A percentile compares a stretch with the other conserved stretches of the same genome.
Conservation (phyloP, 1,140 invertebrate genomes). For the Aphidius ervi region DNA sequence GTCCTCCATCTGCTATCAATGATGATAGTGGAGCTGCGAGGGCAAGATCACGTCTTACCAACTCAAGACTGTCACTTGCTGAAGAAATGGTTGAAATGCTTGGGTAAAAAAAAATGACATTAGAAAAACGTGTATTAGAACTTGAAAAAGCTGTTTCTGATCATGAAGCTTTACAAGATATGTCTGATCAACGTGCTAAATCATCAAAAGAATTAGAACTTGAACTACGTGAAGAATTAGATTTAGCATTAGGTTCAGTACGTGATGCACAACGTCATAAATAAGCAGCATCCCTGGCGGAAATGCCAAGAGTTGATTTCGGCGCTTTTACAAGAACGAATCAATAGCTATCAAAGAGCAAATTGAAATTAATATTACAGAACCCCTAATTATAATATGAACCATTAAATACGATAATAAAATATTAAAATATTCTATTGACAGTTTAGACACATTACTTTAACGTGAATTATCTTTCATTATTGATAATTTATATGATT, state of each 20-base stretch:
- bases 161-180: constrained; percentile 50
- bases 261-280: constrained; percentile 72
- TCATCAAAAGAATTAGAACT: constrained; percentile 82
- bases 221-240: constrained; percentile 90
- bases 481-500: too few relatives aligned
- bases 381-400: too few relatives aligned
- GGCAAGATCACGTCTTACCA: constrained; percentile 57
- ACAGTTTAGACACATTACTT: too few relatives aligned
- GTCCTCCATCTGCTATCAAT: constrained; percentile 38
- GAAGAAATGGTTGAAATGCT: constrained; percentile 98
- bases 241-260: constrained; percentile 76
- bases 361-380: too few relatives aligned
- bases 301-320: too few relatives aligned
- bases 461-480: too few relatives aligned
- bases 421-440: too few relatives aligned
- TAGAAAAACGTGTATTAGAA: constrained; percentile 88
- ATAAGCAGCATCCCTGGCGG: too few relatives aligned
- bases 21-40: constrained; percentile 45
- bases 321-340: too few relatives aligned
- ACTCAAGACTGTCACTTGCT: constrained; percentile 89
- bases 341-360: too few relatives aligned
- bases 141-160: constrained; percentile 58
- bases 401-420: too few relatives aligned
- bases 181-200: constrained; percentile 73
- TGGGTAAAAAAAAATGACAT: constrained; percentile 88